Evolutionary conservation across 2,797 vertebrate species (phyloP).

Genomic region (Champsocephalus esox): DNA sequence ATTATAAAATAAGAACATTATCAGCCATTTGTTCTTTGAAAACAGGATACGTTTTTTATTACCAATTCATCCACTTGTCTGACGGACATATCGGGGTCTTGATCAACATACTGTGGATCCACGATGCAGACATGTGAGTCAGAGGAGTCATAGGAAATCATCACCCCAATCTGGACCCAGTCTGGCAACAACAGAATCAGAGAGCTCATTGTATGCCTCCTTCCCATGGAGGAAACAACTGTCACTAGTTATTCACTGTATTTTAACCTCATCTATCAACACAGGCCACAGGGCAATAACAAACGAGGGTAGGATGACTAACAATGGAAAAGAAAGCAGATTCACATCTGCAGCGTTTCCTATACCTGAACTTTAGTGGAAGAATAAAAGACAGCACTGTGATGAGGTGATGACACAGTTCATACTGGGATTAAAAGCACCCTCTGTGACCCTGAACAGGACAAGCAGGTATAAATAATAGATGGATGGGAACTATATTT

Average conservation of each 20-base stretch:
- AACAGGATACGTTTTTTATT: slow-evolving; percentile 15
- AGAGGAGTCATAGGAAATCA: slow-evolving; percentile 75
- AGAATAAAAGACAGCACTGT: slow-evolving; percentile 50
- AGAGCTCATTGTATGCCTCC: slow-evolving; percentile 67
- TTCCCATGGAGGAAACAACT: slow-evolving; percentile 77
- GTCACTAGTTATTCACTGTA: slow-evolving; percentile 76
- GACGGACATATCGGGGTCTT: slow-evolving; percentile 23
- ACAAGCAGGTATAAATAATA: slow-evolving; percentile 8
- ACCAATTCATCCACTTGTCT: neutral
- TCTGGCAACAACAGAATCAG: slow-evolving; percentile 68
- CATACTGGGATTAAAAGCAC: slow-evolving; percentile 39
- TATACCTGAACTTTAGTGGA: slow-evolving; percentile 59
- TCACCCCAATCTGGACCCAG: slow-evolving; percentile 58
- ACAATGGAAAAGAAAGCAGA: slow-evolving; percentile 58
- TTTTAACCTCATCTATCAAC: slow-evolving; percentile 76
- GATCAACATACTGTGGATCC: slow-evolving; percentile 42
- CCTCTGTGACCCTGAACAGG: slow-evolving; percentile 48
- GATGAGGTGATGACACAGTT: slow-evolving; percentile 47
- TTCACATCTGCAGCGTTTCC: slow-evolving; percentile 60
- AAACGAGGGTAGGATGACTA: slow-evolving; percentile 66
- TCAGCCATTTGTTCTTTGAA: neutral
- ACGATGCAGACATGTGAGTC: slow-evolving; percentile 58
- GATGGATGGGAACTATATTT: slow-evolving; percentile 6
- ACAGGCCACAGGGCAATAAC: slow-evolving; percentile 63
- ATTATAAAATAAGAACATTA: neutral